Conservation (phyloP, 2,888 invertebrate genomes). For the Tiliacea citrago region DNA sequence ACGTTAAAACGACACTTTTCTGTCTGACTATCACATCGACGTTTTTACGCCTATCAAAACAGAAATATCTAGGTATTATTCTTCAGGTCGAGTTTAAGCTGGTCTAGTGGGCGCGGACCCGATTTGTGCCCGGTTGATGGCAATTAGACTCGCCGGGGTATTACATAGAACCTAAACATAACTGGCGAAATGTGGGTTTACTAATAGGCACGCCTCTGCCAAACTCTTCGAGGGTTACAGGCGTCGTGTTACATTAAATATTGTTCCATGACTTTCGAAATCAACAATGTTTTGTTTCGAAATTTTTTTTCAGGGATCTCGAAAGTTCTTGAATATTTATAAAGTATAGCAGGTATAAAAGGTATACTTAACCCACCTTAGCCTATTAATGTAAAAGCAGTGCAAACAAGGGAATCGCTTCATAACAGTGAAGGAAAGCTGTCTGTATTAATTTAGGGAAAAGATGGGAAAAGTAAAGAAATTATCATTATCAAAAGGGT, state of each 20-base stretch:
- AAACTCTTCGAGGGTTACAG: fast-evolving
- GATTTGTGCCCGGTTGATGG: neutral
- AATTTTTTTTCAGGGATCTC: neutral
- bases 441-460: slow-evolving; percentile 24
- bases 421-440: slow-evolving; percentile 25
- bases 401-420: slow-evolving; percentile 50
- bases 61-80: too few relatives aligned
- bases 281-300: neutral
- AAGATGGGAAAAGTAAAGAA: neutral
- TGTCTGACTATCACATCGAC: too few relatives aligned
- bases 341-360: slow-evolving; percentile 18
- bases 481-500: neutral
- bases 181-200: neutral
- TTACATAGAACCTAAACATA: neutral
- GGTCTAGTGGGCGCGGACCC: too few relatives aligned
- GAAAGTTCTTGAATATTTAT: slow-evolving; percentile 38
- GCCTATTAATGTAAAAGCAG: slow-evolving; percentile 43
- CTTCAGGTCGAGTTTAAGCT: too few relatives aligned
- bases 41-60: too few relatives aligned
- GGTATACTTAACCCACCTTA: slow-evolving; percentile 46
- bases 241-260: neutral
- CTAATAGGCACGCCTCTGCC: neutral
- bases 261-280: neutral
- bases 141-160: neutral
- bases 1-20: too few relatives aligned